Conservation (phyloP, 2,797 vertebrate species). For the Sternarchorhynchus goeldii region DNA sequence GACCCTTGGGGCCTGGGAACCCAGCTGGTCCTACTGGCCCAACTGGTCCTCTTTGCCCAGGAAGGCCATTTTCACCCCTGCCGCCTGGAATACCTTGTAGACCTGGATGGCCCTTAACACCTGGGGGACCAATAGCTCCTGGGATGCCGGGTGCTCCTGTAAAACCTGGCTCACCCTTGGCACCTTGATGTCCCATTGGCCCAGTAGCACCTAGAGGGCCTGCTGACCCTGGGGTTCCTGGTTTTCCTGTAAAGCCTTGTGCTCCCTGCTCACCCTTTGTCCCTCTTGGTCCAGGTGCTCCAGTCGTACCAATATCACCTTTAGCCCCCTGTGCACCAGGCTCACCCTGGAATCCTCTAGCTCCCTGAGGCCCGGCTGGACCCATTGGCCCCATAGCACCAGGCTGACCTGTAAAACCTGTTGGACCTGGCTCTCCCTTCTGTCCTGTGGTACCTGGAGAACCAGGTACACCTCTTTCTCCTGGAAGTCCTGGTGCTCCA, state of each 20-base stretch:
- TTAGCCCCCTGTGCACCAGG: constrained; percentile 82
- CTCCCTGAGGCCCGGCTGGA: constrained; percentile 83
- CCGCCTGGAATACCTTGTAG: constrained; percentile 79
- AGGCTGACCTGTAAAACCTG: constrained; percentile 82
- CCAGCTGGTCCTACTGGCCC: constrained; percentile 83
- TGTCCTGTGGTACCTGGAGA: constrained; percentile 84
- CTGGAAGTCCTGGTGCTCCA: constrained; percentile 85
- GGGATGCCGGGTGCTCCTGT: constrained; percentile 80
- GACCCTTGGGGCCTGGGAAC: constrained; percentile 82
- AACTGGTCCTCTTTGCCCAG: constrained; percentile 81
- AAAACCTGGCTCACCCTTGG: constrained; percentile 84
- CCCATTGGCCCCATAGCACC: constrained; percentile 81
- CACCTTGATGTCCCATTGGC: constrained; percentile 80
- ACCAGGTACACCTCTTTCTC: constrained; percentile 84
- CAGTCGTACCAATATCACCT: constrained; percentile 83
- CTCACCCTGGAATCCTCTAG: constrained; percentile 85
- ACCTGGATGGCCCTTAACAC: constrained; percentile 85
- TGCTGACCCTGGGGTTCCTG: constrained; percentile 83
- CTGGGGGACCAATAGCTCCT: constrained; percentile 79
- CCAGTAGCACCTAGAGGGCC: constrained; percentile 84
- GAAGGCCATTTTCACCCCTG: constrained; percentile 82
- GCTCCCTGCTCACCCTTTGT: constrained; percentile 86
- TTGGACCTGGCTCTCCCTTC: constrained; percentile 90
- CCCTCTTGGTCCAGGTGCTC: constrained; percentile 81
- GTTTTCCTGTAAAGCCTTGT: constrained; percentile 86